Conservation (phyloP, 37 sponge, comb jelly and placozoan genomes). For the Bolinopsis microptera region DNA sequence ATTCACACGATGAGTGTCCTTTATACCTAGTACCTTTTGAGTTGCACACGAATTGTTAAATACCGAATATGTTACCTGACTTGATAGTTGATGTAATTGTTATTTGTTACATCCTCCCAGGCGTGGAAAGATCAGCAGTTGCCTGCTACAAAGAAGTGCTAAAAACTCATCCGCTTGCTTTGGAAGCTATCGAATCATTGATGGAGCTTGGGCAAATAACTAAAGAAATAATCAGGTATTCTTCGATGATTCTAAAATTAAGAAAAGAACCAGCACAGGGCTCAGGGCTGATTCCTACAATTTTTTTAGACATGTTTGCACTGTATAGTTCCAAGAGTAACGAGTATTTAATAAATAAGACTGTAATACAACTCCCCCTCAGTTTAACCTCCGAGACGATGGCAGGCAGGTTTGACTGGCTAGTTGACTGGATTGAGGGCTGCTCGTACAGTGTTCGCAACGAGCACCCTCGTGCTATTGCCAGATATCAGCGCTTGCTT, state of each 20-base stretch:
- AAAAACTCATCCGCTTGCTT: conserved; percentile 38
- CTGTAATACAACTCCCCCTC: no score
- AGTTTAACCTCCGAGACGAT: conserved; percentile 6
- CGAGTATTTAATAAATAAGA: no score
- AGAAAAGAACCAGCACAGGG: no score
- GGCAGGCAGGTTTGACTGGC: conserved; percentile 13
- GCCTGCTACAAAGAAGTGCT: conserved; percentile 55
- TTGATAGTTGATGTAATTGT: neutral
- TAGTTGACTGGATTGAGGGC: conserved; percentile 49
- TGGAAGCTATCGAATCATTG: conserved; percentile 50
- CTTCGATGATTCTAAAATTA: no score
- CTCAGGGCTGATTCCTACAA: no score
- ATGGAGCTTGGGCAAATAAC: conserved; percentile 29
- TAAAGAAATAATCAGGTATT: conserved; percentile 38
- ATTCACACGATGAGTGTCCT: no score
- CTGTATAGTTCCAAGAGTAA: no score
- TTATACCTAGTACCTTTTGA: no score
- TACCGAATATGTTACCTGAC: no score
- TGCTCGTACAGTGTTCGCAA: conserved; percentile 59
- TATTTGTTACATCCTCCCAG: no score
- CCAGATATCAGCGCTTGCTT: conserved; percentile 53
- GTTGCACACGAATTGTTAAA: no score
- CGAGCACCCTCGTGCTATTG: conserved; percentile 34
- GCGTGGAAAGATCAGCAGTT: conserved; percentile 42
- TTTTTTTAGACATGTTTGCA: no score